A percentile compares a stretch with the other conserved stretches of the same genome.
phyloP scores from a whole-genome alignment of 2,888 invertebrate genomes.

The Acrocyrtus sp. region DNA sequence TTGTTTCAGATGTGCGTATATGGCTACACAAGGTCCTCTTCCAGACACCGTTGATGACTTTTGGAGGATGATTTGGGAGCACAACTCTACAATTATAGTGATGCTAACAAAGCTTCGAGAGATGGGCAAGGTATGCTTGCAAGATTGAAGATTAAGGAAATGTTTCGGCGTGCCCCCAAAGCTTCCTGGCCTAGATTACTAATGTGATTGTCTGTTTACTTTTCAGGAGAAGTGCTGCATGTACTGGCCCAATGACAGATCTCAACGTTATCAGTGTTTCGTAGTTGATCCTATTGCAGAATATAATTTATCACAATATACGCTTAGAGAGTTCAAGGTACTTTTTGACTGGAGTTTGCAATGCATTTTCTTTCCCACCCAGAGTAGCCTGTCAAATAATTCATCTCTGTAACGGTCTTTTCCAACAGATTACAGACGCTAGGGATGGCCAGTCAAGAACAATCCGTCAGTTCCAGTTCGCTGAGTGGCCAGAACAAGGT shows the following conservation, averaged over 20 bases:
- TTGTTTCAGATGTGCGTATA: constrained; percentile 84
- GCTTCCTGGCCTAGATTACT: not conserved
- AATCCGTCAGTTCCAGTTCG: constrained; percentile 95
- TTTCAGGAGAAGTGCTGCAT: constrained; percentile 97
- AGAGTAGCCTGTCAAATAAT: no score
- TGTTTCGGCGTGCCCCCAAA: not conserved
- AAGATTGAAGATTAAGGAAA: not conserved
- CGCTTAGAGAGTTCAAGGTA: constrained; percentile 95
- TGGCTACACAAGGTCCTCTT: constrained; percentile 89
- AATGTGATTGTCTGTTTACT: constrained; percentile 55
- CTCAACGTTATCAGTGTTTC: constrained; percentile 96
- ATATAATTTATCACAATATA: constrained; percentile 99
- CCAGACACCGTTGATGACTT: constrained; percentile 97
- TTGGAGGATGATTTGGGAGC: constrained; percentile 99
- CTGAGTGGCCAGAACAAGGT: constrained; percentile 93
- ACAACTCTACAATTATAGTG: constrained; percentile 98
- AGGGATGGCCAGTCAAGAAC: constrained; percentile 96
- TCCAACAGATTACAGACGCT: constrained; percentile 84
- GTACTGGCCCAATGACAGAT: constrained; percentile 99
- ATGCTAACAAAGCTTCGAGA: constrained; percentile 98
- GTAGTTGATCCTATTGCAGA: constrained; percentile 99
- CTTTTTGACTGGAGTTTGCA: not conserved
- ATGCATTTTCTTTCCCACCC: no score
- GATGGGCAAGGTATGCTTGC: constrained; percentile 89
- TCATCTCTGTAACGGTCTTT: no score